phyloP scores from a whole-genome alignment of 2,797 vertebrate genomes.

The Chaetodon trifasciatus region DNA sequence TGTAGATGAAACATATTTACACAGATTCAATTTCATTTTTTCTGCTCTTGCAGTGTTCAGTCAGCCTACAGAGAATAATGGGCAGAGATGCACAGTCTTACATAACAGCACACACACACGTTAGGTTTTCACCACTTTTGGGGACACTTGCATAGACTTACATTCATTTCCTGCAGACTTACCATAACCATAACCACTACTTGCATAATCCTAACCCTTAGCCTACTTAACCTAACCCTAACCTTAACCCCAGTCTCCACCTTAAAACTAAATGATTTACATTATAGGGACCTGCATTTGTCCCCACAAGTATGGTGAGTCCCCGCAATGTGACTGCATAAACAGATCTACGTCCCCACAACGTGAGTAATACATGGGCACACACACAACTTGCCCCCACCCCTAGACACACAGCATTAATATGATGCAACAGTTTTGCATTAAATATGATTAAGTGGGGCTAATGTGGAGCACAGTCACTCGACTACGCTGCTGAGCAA shows the following conservation, averaged over 20 bases:
- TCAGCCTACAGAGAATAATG: conserved; percentile 78
- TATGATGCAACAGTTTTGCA: conserved; percentile 70
- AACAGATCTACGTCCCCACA: too few species aligned
- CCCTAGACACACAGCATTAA: conserved; percentile 43
- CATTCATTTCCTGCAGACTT: too few species aligned
- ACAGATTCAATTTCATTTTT: conserved; percentile 72
- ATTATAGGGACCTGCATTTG: too few species aligned
- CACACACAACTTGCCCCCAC: conserved; percentile 20
- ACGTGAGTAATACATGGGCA: neutral
- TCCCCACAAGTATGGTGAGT: too few species aligned
- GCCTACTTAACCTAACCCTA: too few species aligned
- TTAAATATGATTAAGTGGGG: conserved; percentile 65
- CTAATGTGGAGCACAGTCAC: conserved; percentile 58
- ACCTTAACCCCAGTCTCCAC: too few species aligned
- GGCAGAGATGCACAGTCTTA: conserved; percentile 66
- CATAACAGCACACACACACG: conserved; percentile 60
- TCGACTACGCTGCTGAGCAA: conserved; percentile 43
- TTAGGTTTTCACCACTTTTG: too few species aligned
- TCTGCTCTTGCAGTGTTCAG: conserved; percentile 67
- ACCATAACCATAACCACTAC: too few species aligned
- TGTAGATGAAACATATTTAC: conserved; percentile 62
- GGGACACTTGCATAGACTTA: too few species aligned
- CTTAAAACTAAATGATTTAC: too few species aligned
- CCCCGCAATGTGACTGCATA: too few species aligned
- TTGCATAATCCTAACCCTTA: too few species aligned